A percentile compares a stretch with the other conserved stretches of the same genome.
Evolutionary conservation across 2,113 vertebrate species (phyloP).

Genomic region (Corythornis cristatus): DNA sequence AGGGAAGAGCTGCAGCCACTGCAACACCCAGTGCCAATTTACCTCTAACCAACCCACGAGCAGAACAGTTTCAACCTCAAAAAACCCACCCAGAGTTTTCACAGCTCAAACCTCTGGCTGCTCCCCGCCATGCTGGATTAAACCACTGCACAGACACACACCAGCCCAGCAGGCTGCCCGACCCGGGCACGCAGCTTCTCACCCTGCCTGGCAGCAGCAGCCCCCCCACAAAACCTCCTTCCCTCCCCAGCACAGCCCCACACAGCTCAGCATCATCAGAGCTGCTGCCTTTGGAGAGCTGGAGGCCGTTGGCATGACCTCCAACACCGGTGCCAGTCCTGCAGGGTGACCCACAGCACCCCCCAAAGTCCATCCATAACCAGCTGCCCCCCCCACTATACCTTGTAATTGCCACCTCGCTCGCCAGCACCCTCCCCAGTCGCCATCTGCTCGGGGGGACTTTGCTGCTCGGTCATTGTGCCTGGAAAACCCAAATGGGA

Average conservation of each 20-base stretch:
- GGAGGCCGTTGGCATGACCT: accelerated
- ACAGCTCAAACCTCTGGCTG: background rate
- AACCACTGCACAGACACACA: background rate
- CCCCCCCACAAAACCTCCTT: background rate
- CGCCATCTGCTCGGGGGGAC: slow-evolving; percentile 82
- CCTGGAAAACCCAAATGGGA: background rate
- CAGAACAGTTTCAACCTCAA: background rate
- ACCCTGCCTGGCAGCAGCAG: background rate
- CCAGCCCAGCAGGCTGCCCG: accelerated
- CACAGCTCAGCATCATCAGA: background rate
- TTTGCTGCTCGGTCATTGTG: slow-evolving; percentile 84
- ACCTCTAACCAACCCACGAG: accelerated
- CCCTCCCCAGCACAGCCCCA: too few relatives aligned
- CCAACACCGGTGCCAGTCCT: background rate
- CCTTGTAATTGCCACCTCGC: slow-evolving; percentile 83
- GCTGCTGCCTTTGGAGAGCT: background rate
- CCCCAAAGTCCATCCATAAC: accelerated
- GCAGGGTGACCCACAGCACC: accelerated
- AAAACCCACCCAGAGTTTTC: background rate
- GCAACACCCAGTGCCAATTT: accelerated
- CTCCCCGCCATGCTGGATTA: too few relatives aligned
- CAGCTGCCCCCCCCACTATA: slow-evolving; percentile 14
- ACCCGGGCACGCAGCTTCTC: background rate
- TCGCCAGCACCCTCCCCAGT: slow-evolving; percentile 84
- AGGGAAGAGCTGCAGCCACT: background rate